Evolutionary conservation across 2,797 vertebrate genomes (phyloP).

Genomic region (Pteronotus mesoamericanus): DNA sequence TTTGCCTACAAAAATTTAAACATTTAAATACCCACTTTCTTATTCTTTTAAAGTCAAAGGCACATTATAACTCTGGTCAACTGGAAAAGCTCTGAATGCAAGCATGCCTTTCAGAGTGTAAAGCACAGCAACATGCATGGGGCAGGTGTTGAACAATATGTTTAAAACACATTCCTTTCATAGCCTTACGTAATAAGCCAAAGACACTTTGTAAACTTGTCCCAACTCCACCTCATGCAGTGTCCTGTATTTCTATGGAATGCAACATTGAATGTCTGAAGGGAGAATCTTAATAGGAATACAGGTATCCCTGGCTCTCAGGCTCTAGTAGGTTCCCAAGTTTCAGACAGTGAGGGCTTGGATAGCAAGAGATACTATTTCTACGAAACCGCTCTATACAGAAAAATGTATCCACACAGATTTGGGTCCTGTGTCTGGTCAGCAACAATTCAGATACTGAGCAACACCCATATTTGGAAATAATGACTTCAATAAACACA

Average conservation of each 20-base stretch:
- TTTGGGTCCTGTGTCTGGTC: not conserved
- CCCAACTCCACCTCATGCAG: not conserved
- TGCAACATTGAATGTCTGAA: not conserved
- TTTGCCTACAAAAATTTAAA: not conserved
- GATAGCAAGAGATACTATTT: not conserved
- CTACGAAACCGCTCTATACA: not conserved
- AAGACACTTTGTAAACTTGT: not conserved
- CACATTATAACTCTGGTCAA: not conserved
- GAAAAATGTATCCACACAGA: not conserved
- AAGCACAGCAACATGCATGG: not conserved
- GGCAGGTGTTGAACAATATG: not conserved
- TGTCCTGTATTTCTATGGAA: not conserved
- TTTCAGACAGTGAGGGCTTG: not conserved
- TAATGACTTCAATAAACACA: not conserved
- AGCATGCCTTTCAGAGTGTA: not conserved
- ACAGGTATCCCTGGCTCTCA: not conserved
- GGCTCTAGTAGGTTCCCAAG: not conserved
- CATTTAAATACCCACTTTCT: conserved; percentile 13
- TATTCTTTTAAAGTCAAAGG: not conserved
- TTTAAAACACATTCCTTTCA: not conserved
- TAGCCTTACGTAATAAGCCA: not conserved
- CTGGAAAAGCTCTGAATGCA: not conserved
- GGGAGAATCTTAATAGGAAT: not conserved
- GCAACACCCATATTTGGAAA: not conserved
- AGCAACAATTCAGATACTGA: not conserved